Percentiles rank a stretch among this genome's conserved stretches.
These are phyloP conservation scores for Saccopteryx bilineata DNA, from an alignment of 2,113 vertebrate species.

Conservation along the genomic window DNA sequence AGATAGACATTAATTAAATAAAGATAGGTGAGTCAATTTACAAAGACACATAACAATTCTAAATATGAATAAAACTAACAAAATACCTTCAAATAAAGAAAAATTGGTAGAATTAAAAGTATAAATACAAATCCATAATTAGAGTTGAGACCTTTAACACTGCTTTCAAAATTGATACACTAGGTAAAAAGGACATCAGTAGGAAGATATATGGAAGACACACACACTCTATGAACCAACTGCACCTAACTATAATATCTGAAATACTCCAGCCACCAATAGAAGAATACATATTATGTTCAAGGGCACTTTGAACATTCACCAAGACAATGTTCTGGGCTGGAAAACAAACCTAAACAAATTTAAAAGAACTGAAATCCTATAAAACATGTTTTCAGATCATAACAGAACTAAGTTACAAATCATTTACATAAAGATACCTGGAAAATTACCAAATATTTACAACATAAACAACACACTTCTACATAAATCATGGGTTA, in stretches of 20 bases:
- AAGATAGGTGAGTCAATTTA: slow-evolving; percentile 10
- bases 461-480: neutral
- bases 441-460: neutral
- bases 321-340: neutral
- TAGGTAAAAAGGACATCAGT: neutral
- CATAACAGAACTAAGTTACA: neutral
- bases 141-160: neutral
- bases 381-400: neutral
- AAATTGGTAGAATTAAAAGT: neutral
- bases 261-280: neutral
- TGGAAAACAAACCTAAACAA: neutral
- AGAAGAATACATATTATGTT: neutral
- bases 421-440: slow-evolving; percentile 4
- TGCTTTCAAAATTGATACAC: slow-evolving; percentile 14
- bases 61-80: neutral
- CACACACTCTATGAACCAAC: neutral
- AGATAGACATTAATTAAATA: slow-evolving; percentile 7
- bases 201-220: neutral
- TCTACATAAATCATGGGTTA: slow-evolving; percentile 9
- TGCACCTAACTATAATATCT: neutral
- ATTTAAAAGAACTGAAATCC: slow-evolving; percentile 1
- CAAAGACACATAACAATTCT: slow-evolving; percentile 1
- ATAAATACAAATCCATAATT: neutral
- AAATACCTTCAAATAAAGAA: slow-evolving; percentile 21
- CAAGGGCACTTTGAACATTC: neutral